Evolutionary conservation across 2,888 invertebrate genomes (phyloP).

Genomic region (Xanthorhoe spadicearia): DNA sequence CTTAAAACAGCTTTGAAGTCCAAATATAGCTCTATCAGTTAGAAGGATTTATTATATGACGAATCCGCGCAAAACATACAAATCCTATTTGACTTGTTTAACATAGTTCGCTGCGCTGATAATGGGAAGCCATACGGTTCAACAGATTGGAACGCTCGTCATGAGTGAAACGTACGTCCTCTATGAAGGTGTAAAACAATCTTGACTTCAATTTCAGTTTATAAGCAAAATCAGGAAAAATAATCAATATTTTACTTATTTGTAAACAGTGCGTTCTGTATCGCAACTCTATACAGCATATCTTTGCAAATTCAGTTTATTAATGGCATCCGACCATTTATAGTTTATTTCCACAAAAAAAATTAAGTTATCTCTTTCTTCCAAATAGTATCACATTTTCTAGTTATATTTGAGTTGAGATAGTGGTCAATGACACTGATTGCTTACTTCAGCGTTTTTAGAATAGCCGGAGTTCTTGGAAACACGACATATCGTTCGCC

Average conservation of each 20-base stretch:
- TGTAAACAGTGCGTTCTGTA: no score
- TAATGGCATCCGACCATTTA: no score
- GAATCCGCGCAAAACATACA: slow-evolving; percentile 30
- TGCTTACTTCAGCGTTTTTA: background rate
- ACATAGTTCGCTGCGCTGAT: slow-evolving; percentile 11
- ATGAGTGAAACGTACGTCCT: background rate
- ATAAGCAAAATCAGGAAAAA: no score
- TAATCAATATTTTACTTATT: no score
- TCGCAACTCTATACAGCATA: no score
- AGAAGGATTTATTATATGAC: slow-evolving; percentile 35
- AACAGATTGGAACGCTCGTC: background rate
- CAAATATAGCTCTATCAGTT: slow-evolving; percentile 44
- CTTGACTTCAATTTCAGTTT: background rate
- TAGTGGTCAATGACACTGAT: background rate
- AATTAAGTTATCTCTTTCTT: background rate
- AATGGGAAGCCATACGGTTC: slow-evolving; percentile 28
- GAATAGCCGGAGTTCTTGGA: background rate
- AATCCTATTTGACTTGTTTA: slow-evolving; percentile 32
- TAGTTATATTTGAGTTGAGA: background rate
- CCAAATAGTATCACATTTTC: background rate
- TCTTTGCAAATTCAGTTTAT: no score
- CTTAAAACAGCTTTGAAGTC: slow-evolving; percentile 43
- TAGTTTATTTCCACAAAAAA: no score
- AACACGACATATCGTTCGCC: background rate
- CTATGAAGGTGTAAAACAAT: background rate